Evolutionary conservation across 1,140 invertebrate genomes (phyloP).

Genomic region (Drosophila orosa): DNA sequence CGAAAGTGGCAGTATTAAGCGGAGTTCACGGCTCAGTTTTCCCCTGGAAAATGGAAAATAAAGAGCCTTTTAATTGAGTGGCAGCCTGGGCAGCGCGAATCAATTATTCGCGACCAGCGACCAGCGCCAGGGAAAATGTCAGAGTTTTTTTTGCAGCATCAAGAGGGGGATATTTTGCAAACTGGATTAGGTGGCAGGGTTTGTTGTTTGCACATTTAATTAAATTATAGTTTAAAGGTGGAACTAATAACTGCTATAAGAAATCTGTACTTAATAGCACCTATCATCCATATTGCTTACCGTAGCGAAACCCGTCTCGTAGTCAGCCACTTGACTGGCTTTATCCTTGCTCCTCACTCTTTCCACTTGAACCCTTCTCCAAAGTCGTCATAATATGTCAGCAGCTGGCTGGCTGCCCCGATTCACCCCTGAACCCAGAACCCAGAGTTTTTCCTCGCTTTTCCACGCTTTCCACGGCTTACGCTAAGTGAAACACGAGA

Average conservation of each 20-base stretch:
- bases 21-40: constrained; percentile 5
- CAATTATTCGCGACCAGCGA: constrained; percentile 7
- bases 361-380: background rate
- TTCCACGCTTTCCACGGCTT: constrained; percentile 25
- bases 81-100: background rate
- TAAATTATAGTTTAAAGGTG: background rate
- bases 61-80: constrained; percentile 34
- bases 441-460: constrained; percentile 3
- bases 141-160: background rate
- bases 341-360: background rate
- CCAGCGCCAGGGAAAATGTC: background rate
- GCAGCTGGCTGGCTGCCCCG: background rate
- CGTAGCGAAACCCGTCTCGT: background rate
- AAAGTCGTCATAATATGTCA: constrained; percentile 31
- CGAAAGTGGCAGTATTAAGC: background rate
- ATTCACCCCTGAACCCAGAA: background rate
- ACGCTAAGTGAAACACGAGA: constrained; percentile 43
- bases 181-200: background rate
- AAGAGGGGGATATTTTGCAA: background rate
- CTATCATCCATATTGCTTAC: constrained; percentile 9
- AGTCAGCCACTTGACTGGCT: constrained; percentile 28
- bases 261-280: constrained; percentile 19
- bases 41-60: constrained; percentile 3
- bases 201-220: background rate
- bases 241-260: background rate